Evolutionary conservation across 1,140 invertebrate genomes (phyloP).

Genomic region (Aphelenchoides avenae): DNA sequence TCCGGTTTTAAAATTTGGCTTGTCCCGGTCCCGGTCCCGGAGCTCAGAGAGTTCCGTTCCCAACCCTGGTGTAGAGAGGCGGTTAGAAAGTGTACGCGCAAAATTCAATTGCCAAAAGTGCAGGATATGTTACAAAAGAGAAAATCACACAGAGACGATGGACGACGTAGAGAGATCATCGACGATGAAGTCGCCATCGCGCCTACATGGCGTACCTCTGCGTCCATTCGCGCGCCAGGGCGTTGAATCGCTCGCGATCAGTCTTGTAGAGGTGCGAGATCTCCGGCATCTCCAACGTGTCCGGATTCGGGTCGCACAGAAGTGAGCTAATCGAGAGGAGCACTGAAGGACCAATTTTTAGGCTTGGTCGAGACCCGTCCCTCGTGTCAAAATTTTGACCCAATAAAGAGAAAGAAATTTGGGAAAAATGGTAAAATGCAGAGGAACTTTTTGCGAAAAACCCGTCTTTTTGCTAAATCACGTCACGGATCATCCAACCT

Average conservation of each 20-base stretch:
- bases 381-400: neutral
- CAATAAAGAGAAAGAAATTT: neutral
- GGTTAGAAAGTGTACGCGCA: no score
- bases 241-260: conserved; percentile 85
- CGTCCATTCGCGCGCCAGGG: conserved; percentile 94
- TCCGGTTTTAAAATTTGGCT: no score
- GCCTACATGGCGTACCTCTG: conserved; percentile 98
- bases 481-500: no score
- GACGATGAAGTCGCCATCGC: no score
- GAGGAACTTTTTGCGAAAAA: neutral
- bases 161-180: no score
- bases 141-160: no score
- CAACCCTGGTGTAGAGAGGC: no score
- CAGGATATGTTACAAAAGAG: no score
- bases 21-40: no score
- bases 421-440: conserved; percentile 31
- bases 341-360: conserved; percentile 67
- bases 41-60: no score
- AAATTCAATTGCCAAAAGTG: no score
- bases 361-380: neutral
- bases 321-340: conserved; percentile 97
- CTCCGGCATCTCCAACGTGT: conserved; percentile 94
- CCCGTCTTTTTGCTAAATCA: no score
- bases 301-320: conserved; percentile 95
- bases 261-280: conserved; percentile 99